Base-by-base conservation (phyloP, 2,113 vertebrate genomes). In the Thoracochromis brauschi region DNA sequence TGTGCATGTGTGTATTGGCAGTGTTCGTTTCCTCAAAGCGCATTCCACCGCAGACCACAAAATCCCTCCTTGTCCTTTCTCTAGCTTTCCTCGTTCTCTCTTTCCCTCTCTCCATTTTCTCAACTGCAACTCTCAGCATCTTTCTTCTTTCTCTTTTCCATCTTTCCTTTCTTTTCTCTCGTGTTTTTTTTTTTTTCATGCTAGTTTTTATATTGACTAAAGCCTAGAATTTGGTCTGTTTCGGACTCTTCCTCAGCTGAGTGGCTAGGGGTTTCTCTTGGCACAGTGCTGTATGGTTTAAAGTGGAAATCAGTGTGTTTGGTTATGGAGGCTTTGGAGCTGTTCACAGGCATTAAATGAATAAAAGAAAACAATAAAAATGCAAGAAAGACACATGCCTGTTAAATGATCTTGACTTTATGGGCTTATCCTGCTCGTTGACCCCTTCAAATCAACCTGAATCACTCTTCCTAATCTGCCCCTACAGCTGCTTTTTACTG, bases 31-130 rank as follows among this genome's bases (percentile, higher is more conserved):
- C 84, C 88, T 91, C 89, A 86, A 85, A 95, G 92, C 86, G 86
- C 93, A 95, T 94, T 94, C 90, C 91, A 89, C 80, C 45, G 8
- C 87, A 86, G 85, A 92, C 91, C 95, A 91, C 94, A 93, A 90
- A 92, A 90, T 90, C 90, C 82, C 90, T 88, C 71, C 83, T 57
- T 85, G 88, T 91, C 88, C 88, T 85, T 88, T 86, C 86, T 90
- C 51, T 79, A 81, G 31, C 85, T 53, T 79, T 14, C 81, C 75
- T 87, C 42, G 24, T 85, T 87, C 81, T 78, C 71, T 79, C 85
- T 86, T 86, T 88, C 83, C 80, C 71, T 63, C 53, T 9, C 45
- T 91, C 80, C 53, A 86, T 85, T 49, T 45, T 63, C 71, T 40
- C 21, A 60, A 17, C 68, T 51, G 1, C 24, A 63, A 33, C 79